Conservation (phyloP, 2,888 invertebrate genomes). For the Amblyjoppa fuscipennis region DNA sequence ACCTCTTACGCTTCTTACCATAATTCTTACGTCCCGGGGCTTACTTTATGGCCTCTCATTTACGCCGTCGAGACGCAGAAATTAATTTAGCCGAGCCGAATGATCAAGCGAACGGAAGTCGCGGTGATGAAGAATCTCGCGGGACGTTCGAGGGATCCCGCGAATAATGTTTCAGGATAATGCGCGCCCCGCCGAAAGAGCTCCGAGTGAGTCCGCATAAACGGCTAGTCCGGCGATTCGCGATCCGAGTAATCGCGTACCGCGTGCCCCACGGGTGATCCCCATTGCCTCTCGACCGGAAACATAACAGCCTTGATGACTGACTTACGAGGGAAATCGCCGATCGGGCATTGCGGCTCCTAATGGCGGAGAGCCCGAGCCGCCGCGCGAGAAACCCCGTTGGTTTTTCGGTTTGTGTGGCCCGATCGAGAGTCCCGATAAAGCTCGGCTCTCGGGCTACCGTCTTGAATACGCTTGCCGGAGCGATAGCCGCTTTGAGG, state of each 20-base stretch:
- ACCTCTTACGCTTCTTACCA: background rate
- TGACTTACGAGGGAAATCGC: slow-evolving; percentile 46
- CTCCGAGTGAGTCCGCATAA: slow-evolving; percentile 31
- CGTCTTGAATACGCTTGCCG: slow-evolving; percentile 57
- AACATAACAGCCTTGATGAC: slow-evolving; percentile 1
- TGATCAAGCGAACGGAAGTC: slow-evolving; percentile 55
- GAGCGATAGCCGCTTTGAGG: slow-evolving; percentile 1
- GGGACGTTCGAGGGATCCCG: slow-evolving; percentile 28
- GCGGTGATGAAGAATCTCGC: slow-evolving; percentile 28
- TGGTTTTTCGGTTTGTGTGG: slow-evolving; percentile 58
- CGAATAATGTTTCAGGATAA: slow-evolving; percentile 27
- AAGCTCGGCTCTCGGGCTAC: slow-evolving; percentile 61
- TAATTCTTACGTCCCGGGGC: background rate
- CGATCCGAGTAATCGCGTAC: slow-evolving; percentile 12
- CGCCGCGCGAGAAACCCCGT: background rate
- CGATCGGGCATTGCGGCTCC: background rate
- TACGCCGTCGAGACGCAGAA: slow-evolving; percentile 47
- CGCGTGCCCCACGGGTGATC: background rate
- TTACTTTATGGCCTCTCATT: slow-evolving; percentile 48
- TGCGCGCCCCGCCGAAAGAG: slow-evolving; percentile 10
- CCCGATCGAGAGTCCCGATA: slow-evolving; percentile 69
- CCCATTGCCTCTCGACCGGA: background rate
- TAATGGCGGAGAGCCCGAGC: background rate
- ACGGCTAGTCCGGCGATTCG: slow-evolving; percentile 2
- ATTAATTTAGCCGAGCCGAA: slow-evolving; percentile 48